phyloP scores from a whole-genome alignment of 2,888 invertebrate genomes.

The Melipona beecheii region DNA sequence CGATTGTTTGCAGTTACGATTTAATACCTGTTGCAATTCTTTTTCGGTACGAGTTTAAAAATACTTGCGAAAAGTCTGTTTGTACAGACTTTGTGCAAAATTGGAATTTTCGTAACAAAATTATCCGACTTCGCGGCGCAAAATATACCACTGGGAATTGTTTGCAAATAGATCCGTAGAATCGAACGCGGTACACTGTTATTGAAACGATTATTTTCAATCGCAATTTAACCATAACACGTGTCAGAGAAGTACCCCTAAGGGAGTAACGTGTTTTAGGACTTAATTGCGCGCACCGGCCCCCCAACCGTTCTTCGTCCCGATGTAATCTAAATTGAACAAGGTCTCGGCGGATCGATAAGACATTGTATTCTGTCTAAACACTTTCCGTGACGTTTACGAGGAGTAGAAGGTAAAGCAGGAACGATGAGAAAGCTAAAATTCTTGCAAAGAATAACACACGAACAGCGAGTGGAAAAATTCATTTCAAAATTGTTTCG shows the following conservation, averaged over 20 bases:
- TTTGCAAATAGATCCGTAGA: neutral
- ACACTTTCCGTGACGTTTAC: neutral
- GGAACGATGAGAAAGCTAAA: neutral
- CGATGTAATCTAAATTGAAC: conserved; percentile 60
- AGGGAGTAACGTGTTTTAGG: conserved; percentile 35
- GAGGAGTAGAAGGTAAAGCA: neutral
- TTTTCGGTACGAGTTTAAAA: no score
- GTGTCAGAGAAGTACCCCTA: conserved; percentile 4
- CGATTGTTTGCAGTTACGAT: no score
- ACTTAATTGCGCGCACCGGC: conserved; percentile 45
- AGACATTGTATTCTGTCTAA: conserved; percentile 34
- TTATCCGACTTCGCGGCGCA: neutral
- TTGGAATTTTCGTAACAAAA: neutral
- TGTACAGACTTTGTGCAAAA: no score
- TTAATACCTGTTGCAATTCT: no score
- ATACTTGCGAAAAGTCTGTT: no score
- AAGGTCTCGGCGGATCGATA: conserved; percentile 49
- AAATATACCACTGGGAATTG: neutral
- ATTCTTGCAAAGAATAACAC: no score
- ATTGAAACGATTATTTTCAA: conserved; percentile 48
- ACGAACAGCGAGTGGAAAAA: neutral
- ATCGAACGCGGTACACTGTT: conserved; percentile 6
- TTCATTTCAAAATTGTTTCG: no score
- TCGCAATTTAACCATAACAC: conserved; percentile 7
- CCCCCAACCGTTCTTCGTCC: conserved; percentile 27